These are phyloP conservation scores for Girardinus metallicus DNA, from an alignment of 2,797 vertebrate genomes.

Conservation along the genomic window DNA sequence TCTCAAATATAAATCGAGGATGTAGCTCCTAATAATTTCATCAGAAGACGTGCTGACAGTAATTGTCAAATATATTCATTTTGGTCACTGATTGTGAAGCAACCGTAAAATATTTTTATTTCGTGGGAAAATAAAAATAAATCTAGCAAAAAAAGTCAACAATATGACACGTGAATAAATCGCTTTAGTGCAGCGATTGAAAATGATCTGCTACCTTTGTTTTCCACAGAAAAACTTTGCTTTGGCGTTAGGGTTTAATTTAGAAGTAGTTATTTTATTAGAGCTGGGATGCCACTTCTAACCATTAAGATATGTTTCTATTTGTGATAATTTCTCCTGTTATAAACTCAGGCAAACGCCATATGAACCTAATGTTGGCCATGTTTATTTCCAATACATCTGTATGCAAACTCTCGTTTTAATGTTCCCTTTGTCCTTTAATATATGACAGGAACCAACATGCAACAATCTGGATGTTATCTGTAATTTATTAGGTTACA, in stretches of 20 bases:
- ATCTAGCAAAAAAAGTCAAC: neutral
- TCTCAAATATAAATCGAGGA: neutral
- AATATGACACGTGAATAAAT: neutral
- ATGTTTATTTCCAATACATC: neutral
- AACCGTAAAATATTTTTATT: no score
- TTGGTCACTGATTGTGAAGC: neutral
- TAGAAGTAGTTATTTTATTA: neutral
- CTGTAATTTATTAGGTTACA: slow-evolving; percentile 29
- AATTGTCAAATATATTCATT: neutral
- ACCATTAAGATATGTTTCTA: neutral
- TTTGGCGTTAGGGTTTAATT: neutral
- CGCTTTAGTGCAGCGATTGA: neutral
- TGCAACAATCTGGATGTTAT: slow-evolving; percentile 36
- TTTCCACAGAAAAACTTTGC: neutral
- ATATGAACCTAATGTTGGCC: neutral
- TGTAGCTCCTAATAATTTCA: neutral
- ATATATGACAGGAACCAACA: slow-evolving; percentile 1
- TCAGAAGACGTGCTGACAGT: neutral
- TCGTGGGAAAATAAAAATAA: neutral
- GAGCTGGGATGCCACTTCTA: neutral
- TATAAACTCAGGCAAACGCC: neutral
- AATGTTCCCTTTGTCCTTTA: neutral
- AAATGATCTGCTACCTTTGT: neutral
- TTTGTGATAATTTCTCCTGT: neutral
- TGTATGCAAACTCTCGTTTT: slow-evolving; percentile 9